These are phyloP conservation scores for Malthinus seriepunctatus DNA, from an alignment of 2,888 invertebrate genomes.

Conservation along the genomic window DNA sequence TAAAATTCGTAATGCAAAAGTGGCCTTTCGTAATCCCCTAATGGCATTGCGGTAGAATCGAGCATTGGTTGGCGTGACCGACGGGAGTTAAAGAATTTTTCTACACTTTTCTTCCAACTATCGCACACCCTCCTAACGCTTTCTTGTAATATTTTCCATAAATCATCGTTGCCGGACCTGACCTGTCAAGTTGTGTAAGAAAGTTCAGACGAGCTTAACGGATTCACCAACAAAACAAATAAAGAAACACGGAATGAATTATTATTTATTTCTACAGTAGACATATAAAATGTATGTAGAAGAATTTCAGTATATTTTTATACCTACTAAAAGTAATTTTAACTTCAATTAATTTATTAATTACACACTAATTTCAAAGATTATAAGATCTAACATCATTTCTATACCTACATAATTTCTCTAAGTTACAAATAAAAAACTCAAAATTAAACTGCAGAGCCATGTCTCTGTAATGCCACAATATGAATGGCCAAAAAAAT, in stretches of 20 bases:
- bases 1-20: constrained; percentile 48
- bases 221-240: constrained; percentile 37
- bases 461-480: too few species aligned
- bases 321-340: too few species aligned
- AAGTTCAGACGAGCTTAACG: constrained; percentile 46
- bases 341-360: too few species aligned
- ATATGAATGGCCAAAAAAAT: too few species aligned
- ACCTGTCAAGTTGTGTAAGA: constrained; percentile 48
- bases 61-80: constrained; percentile 41
- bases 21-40: constrained; percentile 48
- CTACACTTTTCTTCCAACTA: constrained; percentile 48
- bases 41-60: constrained; percentile 39
- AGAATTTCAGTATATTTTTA: too few species aligned
- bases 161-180: constrained; percentile 54
- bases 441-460: too few species aligned
- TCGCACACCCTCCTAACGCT: constrained; percentile 35
- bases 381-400: too few species aligned
- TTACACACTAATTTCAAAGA: too few species aligned
- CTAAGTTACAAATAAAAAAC: too few species aligned
- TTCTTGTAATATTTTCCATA: constrained; percentile 57
- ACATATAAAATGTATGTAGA: background rate
- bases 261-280: constrained; percentile 42
- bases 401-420: too few species aligned
- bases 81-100: constrained; percentile 49
- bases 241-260: constrained; percentile 47